Percentiles rank a stretch among this genome's conserved stretches.
Conservation (phyloP, 2,113 vertebrate species). For the Nettapus auritus region DNA sequence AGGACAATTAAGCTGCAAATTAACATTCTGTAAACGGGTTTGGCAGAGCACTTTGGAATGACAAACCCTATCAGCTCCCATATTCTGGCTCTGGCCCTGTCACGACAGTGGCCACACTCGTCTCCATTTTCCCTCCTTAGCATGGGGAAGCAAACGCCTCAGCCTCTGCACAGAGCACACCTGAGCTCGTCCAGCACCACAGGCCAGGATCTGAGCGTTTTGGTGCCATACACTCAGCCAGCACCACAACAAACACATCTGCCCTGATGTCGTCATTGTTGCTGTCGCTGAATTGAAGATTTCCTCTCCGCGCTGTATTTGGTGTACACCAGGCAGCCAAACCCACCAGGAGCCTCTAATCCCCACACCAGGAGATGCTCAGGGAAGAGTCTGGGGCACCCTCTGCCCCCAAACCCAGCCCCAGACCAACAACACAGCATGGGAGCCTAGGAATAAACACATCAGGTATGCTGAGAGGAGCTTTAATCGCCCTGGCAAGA, state of each 20-base stretch:
- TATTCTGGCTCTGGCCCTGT: fast-evolving
- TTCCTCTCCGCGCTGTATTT: background rate
- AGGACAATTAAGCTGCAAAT: background rate
- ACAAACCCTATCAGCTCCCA: background rate
- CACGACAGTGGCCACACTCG: background rate
- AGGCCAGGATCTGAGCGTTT: fast-evolving
- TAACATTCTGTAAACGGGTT: background rate
- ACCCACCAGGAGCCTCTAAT: background rate
- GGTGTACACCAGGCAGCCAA: background rate
- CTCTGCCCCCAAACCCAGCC: background rate
- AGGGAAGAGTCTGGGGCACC: background rate
- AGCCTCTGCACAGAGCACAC: fast-evolving
- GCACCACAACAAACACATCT: fast-evolving
- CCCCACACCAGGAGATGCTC: background rate
- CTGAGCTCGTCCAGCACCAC: background rate
- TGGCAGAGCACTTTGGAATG: background rate
- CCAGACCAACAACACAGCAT: background rate
- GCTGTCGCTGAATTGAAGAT: background rate
- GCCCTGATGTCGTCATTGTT: background rate
- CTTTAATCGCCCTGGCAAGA: background rate
- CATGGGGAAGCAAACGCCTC: background rate
- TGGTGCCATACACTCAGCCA: fast-evolving
- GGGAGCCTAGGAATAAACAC: background rate
- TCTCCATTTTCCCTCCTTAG: background rate
- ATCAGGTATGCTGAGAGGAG: fast-evolving